These are phyloP conservation scores for Zaprionus lachaisei DNA, from an alignment of 1,140 invertebrate genomes.

Conservation along the genomic window DNA sequence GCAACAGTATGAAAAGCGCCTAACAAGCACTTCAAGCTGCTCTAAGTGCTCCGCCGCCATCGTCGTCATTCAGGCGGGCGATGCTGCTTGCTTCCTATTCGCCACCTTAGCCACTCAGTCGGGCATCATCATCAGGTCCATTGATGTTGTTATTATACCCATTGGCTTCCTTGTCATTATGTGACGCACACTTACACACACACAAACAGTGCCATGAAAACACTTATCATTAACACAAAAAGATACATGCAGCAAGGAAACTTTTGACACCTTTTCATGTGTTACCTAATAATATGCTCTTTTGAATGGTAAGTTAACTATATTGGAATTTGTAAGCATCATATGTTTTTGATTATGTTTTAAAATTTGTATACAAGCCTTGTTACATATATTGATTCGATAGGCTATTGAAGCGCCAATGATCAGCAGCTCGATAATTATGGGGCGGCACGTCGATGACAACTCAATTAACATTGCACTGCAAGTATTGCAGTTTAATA, in stretches of 20 bases:
- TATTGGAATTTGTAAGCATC: neutral
- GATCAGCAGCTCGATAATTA: neutral
- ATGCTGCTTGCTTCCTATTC: neutral
- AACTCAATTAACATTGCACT: neutral
- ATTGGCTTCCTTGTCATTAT: slow-evolving; percentile 80
- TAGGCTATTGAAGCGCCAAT: neutral
- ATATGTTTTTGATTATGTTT: no score
- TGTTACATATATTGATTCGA: no score
- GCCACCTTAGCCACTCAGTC: slow-evolving; percentile 18
- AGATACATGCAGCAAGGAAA: slow-evolving; percentile 22
- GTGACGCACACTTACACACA: slow-evolving; percentile 59
- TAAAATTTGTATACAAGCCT: no score
- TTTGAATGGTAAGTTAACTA: slow-evolving; percentile 16
- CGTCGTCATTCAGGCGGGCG: neutral
- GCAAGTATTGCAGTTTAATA: neutral
- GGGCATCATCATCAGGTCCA: slow-evolving; percentile 68
- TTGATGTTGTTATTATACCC: slow-evolving; percentile 80
- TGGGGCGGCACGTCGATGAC: neutral
- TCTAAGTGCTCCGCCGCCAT: neutral
- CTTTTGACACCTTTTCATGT: slow-evolving; percentile 13
- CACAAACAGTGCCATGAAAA: slow-evolving; percentile 63
- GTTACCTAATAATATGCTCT: neutral
- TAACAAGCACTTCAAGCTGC: slow-evolving; percentile 77
- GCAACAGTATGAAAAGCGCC: slow-evolving; percentile 52
- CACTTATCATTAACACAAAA: slow-evolving; percentile 77